Conservation (phyloP, 1,140 invertebrate genomes). For the Camponotus floridanus region DNA sequence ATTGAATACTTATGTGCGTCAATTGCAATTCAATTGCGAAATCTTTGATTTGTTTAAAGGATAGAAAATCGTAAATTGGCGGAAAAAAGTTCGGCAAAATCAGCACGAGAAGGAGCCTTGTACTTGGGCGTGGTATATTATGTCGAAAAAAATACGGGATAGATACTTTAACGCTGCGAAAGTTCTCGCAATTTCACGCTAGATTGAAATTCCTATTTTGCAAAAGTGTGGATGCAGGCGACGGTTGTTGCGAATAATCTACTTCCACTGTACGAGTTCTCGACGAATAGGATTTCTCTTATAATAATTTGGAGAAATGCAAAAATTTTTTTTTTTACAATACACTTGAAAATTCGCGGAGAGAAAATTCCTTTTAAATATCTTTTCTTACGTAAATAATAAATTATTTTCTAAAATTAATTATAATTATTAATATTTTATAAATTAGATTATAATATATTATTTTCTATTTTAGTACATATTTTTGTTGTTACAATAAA, state of each 20-base stretch:
- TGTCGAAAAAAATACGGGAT: conserved; percentile 4
- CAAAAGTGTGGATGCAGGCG: not conserved
- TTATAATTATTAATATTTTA: no score
- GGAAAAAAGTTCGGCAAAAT: conserved; percentile 18
- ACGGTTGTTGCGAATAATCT: conserved; percentile 3
- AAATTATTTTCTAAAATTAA: not conserved
- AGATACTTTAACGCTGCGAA: conserved; percentile 16
- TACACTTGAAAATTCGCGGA: not conserved
- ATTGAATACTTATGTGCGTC: not conserved
- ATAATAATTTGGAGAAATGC: conserved; percentile 11
- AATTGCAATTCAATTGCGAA: not conserved
- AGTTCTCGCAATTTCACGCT: conserved; percentile 22
- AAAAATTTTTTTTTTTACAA: not conserved
- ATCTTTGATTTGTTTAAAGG: not conserved
- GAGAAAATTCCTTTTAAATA: conserved; percentile 13
- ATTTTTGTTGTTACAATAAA: not conserved
- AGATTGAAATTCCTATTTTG: conserved; percentile 42
- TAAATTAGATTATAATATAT: no score
- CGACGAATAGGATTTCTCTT: not conserved
- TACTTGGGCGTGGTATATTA: not conserved
- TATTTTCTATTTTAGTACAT: no score
- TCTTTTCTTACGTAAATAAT: not conserved
- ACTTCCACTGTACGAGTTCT: not conserved
- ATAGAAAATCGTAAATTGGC: not conserved
- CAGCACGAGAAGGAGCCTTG: not conserved